Evolutionary conservation across 2,888 invertebrate species (phyloP), one percentile per base, ranked within the genome.

Genomic region (Schizotus pectinicornis): DNA sequence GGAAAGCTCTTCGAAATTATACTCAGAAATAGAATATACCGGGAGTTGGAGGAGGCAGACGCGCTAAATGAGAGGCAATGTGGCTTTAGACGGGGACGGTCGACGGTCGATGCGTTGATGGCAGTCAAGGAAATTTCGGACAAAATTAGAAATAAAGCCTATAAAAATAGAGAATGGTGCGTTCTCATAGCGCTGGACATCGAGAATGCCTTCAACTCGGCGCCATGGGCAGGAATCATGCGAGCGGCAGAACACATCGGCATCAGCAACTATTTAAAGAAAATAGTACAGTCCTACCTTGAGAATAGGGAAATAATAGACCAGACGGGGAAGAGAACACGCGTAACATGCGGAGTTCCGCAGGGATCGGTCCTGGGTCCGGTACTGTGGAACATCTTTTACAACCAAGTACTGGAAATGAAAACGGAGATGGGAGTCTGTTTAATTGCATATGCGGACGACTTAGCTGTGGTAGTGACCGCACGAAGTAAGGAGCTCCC

Each of bases 371-470:
- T n/a, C n/a, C n/a, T n/a, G n/a, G n/a, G n/a, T n/a, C n/a, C n/a
- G n/a, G n/a, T n/a, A n/a, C n/a, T n/a, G n/a, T n/a, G n/a, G n/a
- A n/a, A n/a, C n/a, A n/a, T n/a, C n/a, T n/a, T n/a, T n/a, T n/a
- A n/a, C n/a, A n/a, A n/a, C n/a, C n/a, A n/a, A n/a, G 49, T 65
- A 7, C 62, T 65, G 7, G 32, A 7, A 12, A 53, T 57, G 35
- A 3, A 9, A 0, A 59, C 57, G 55, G 62, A 60, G 0, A 53
- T 46, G 33, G n/a, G 30, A n/a, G 60, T 65, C 12, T 31, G 62
- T 31, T 62, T 68, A 36, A 65, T 67, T 1, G 63, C 68, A 47
- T 64, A 69, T 14, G 62, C 63, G 1, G 64, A 43, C 9, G 22
- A 49, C 30, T 43, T 46, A 6, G 43, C 42, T n/a, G 30, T 49